phyloP scores from a whole-genome alignment of 2,888 invertebrate species.

The Metellina segmentata region DNA sequence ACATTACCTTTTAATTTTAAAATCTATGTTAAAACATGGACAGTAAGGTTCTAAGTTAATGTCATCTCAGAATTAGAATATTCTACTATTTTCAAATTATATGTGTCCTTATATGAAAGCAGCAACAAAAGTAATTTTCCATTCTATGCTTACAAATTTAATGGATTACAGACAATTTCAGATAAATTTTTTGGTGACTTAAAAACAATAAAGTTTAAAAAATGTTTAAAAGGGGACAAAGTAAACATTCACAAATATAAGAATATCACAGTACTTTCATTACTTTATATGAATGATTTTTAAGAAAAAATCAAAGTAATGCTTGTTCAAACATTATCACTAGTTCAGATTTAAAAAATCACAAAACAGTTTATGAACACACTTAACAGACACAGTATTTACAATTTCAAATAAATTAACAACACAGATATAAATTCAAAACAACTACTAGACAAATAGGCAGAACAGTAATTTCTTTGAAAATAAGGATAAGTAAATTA shows the following conservation, averaged over 20 bases:
- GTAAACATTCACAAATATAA: slow-evolving; percentile 55
- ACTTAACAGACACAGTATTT: slow-evolving; percentile 56
- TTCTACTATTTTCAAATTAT: too few species aligned
- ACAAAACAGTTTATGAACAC: slow-evolving; percentile 53
- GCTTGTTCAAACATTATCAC: slow-evolving; percentile 75
- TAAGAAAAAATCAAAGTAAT: slow-evolving; percentile 59
- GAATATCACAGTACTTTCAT: slow-evolving; percentile 69
- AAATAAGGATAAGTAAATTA: not conserved
- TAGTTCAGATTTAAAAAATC: slow-evolving; percentile 66
- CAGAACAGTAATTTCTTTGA: slow-evolving; percentile 1
- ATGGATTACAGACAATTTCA: not conserved
- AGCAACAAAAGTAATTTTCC: too few species aligned
- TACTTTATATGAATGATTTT: slow-evolving; percentile 53
- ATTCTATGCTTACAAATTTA: not conserved
- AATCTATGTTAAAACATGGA: not conserved
- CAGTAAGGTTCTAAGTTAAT: not conserved
- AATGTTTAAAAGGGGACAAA: slow-evolving; percentile 11
- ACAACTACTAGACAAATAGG: slow-evolving; percentile 12
- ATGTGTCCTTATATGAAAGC: too few species aligned
- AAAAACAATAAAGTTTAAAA: slow-evolving; percentile 12
- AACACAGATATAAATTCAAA: slow-evolving; percentile 52
- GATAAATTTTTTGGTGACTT: not conserved
- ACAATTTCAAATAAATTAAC: slow-evolving; percentile 73
- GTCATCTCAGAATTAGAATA: too few species aligned
- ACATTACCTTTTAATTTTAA: not conserved